Base-by-base conservation (phyloP, 2,888 invertebrate species). In the Campaea margaritaria region DNA sequence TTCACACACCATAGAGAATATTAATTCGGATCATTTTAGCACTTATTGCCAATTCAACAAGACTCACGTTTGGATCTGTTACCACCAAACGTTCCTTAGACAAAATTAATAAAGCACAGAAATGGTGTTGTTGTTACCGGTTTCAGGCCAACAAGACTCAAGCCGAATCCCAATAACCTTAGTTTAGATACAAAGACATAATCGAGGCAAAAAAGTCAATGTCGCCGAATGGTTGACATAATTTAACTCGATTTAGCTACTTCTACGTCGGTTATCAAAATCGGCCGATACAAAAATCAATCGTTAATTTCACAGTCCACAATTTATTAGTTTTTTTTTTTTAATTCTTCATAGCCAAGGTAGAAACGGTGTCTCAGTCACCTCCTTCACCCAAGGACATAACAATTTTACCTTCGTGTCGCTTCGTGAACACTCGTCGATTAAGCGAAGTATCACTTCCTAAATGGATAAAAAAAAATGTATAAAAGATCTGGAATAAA, bases 391-490 rank as follows among this genome's bases (percentile, higher is more conserved):
- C 34, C 51, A 34, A 15, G 31, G 56, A 48, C 47, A 55, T 55
- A 41, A 31, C 41, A 51, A 50, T 13, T 49, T 77, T 91, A 92
- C 91, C 91, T 91, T 89, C 79, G 69, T 89, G 89, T 72, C 91
- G 81, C 67, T 87, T 85, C 68, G 86, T 81, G 81, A 74, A 87
- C 64, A 83, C 81, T 62, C 83, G 85, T 57, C 79, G 81, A 60
- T 73, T 79, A 78, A 69, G 58, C 64, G 76, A 73, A 73, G 81
- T 72, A 62, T 76, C 79, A 79, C 73, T 78, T 77, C 87, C 91
- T 90, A 89, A 62, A 79, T 68, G 74, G 65, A 81, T 82, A 79
- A 79, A 82, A 81, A 85, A 50, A 64, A 68, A 61, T 47, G 68
- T 62, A 63, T 21, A 67, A 58, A 39, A 64, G 56, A 59, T 67